These are phyloP conservation scores for Spatula versicolor DNA, from an alignment of 2,797 vertebrate species.

Conservation along the genomic window DNA sequence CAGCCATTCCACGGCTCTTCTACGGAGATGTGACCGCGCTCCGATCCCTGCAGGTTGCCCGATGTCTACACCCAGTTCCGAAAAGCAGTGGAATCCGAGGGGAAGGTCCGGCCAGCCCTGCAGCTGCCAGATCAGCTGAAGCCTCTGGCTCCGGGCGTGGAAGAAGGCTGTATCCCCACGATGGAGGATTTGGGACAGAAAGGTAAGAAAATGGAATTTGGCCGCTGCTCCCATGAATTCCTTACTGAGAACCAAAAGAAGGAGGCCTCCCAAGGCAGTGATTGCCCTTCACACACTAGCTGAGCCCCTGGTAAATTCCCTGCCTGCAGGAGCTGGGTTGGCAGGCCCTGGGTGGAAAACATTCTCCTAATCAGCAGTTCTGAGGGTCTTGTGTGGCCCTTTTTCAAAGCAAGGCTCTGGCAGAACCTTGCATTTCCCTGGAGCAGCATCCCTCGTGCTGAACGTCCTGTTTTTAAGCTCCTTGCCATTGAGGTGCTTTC, in stretches of 20 bases:
- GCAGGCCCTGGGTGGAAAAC: neutral
- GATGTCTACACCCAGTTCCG: constrained; percentile 88
- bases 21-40: neutral
- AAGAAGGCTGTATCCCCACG: constrained; percentile 81
- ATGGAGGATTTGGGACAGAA: constrained; percentile 80
- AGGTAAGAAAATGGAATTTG: constrained; percentile 62
- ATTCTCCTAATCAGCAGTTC: neutral
- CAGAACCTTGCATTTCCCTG: neutral
- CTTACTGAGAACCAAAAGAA: neutral
- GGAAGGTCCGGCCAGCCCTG: constrained; percentile 76
- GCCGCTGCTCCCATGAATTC: neutral
- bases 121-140: constrained; percentile 72
- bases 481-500: neutral
- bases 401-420: neutral
- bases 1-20: neutral
- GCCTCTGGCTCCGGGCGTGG: constrained; percentile 77
- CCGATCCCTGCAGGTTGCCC: constrained; percentile 77
- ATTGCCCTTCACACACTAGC: neutral
- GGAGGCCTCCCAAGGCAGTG: neutral
- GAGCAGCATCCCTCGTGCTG: neutral
- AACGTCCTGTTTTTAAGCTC: neutral
- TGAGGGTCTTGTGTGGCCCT: neutral
- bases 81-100: constrained; percentile 79
- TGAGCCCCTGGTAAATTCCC: neutral
- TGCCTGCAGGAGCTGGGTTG: neutral